phyloP scores from a whole-genome alignment of 2,797 vertebrate species.

The Holocentrus rufus region DNA sequence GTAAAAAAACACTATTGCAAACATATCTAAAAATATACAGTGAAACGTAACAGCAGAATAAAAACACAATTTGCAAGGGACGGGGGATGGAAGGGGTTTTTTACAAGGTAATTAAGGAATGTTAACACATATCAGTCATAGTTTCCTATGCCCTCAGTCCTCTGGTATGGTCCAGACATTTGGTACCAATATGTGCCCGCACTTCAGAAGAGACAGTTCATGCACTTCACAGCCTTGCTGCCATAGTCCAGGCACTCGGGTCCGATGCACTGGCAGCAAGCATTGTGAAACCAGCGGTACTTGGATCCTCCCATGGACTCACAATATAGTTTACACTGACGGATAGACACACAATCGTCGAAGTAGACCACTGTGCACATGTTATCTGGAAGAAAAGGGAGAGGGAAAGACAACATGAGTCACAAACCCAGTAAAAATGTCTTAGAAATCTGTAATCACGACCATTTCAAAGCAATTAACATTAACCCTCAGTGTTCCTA shows the following conservation, averaged over 20 bases:
- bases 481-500: constrained; percentile 50
- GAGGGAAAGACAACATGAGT: constrained; percentile 38
- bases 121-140: constrained; percentile 67
- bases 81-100: constrained; percentile 60
- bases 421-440: constrained; percentile 43
- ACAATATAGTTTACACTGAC: constrained; percentile 97
- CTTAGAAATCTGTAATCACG: constrained; percentile 3
- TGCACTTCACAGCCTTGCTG: constrained; percentile 96
- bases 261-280: constrained; percentile 97
- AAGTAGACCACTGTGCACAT: constrained; percentile 99
- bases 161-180: constrained; percentile 63
- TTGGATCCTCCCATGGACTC: constrained; percentile 99
- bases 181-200: constrained; percentile 61
- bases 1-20: constrained; percentile 75
- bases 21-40: constrained; percentile 82
- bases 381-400: constrained; percentile 81
- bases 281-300: constrained; percentile 99
- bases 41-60: constrained; percentile 77
- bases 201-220: constrained; percentile 96
- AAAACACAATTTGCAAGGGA: constrained; percentile 74
- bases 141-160: constrained; percentile 70
- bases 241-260: constrained; percentile 98
- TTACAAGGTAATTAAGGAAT: constrained; percentile 75
- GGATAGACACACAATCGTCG: constrained; percentile 98
- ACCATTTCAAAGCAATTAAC: constrained; percentile 36